Conservation (phyloP, 2,888 invertebrate genomes). For the Flabesymbios commensalis region DNA sequence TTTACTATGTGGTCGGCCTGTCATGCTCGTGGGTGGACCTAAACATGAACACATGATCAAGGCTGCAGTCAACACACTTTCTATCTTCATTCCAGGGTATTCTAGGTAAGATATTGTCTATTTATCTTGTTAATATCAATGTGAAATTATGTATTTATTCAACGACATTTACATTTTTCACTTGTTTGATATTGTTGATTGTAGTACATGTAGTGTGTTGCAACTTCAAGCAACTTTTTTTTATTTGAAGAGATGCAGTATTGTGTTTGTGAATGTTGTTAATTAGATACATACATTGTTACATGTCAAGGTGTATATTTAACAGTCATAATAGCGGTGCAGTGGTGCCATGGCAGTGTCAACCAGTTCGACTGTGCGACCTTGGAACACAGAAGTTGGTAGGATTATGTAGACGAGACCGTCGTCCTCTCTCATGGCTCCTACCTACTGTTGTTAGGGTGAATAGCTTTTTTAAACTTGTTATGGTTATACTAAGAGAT, state of each 20-base stretch:
- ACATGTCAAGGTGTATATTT: neutral
- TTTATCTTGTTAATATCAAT: no score
- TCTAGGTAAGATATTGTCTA: conserved; percentile 32
- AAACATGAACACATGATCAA: conserved; percentile 43
- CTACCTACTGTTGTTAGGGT: conserved; percentile 36
- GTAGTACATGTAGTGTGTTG: no score
- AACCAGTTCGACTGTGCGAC: conserved; percentile 33
- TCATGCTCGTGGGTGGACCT: conserved; percentile 45
- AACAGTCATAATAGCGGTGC: neutral
- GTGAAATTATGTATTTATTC: no score
- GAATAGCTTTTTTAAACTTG: neutral
- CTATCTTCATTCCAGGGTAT: conserved; percentile 51
- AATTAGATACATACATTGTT: neutral
- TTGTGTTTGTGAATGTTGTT: no score
- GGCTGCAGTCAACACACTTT: conserved; percentile 45
- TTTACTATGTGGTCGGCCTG: conserved; percentile 51
- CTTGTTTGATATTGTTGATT: no score
- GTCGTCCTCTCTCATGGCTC: conserved; percentile 41
- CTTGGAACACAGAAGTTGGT: conserved; percentile 41
- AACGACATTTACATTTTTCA: no score
- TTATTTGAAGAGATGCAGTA: no score
- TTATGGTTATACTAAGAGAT: no score
- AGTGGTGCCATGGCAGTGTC: conserved; percentile 21
- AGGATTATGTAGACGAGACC: conserved; percentile 50
- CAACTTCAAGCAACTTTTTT: no score